Evolutionary conservation across 23 tunicate species (phyloP).

Genomic region (Styela plicata): DNA sequence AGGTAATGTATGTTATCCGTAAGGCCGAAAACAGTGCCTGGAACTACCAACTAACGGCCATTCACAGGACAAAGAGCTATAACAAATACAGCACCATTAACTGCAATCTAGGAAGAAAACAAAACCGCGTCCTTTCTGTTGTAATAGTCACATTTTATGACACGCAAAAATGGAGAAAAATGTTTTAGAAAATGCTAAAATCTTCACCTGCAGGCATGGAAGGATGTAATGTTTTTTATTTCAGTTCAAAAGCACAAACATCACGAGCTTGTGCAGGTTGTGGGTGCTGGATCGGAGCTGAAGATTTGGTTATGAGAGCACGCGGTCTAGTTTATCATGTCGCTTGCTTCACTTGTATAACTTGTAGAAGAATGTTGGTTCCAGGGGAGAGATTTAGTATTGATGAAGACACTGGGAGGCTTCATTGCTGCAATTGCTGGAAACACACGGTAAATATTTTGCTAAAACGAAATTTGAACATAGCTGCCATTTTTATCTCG

Average conservation of each 20-base stretch:
- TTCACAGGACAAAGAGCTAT: too few species aligned
- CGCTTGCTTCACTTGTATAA: constrained; percentile 13
- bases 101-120: too few species aligned
- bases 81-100: too few species aligned
- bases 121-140: too few species aligned
- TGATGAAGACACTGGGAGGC: constrained; percentile 23
- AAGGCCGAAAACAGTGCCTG: too few species aligned
- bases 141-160: background rate
- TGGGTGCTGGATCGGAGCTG: constrained; percentile 10
- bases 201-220: too few species aligned
- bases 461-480: too few species aligned
- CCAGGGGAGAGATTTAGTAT: constrained; percentile 22
- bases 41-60: too few species aligned
- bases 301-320: constrained; percentile 17
- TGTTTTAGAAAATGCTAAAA: too few species aligned
- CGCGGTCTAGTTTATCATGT: constrained; percentile 15
- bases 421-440: constrained; percentile 28
- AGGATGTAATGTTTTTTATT: too few species aligned
- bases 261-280: constrained; percentile 11
- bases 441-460: constrained; percentile 3
- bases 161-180: background rate
- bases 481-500: too few species aligned
- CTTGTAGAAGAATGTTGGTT: background rate
- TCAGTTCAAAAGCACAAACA: background rate
- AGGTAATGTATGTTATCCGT: too few species aligned